phyloP scores from a whole-genome alignment of 2,113 vertebrate species.

The Cercocebus atys region DNA sequence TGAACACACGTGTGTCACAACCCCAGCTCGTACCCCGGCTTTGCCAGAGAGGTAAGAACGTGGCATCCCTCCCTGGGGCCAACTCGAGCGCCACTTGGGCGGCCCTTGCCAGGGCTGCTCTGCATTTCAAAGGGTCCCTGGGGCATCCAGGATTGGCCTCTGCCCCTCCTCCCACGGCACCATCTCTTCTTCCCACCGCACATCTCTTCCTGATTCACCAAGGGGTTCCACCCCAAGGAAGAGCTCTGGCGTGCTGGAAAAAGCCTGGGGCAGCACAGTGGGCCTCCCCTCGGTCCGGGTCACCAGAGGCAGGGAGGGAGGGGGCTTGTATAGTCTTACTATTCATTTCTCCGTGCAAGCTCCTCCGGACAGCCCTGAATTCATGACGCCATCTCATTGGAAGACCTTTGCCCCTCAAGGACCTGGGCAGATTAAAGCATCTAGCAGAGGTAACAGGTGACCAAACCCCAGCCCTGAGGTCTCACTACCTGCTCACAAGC shows the following conservation, averaged over 20 bases:
- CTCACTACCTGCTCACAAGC: not conserved
- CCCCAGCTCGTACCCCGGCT: not conserved
- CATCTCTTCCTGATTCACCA: not conserved
- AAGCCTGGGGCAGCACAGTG: not conserved
- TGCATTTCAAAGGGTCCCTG: not conserved
- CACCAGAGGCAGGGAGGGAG: not conserved
- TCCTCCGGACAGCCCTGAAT: not conserved
- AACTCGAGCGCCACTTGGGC: not conserved
- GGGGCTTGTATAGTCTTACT: not conserved
- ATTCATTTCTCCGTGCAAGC: not conserved
- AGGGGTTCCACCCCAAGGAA: not conserved
- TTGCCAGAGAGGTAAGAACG: not conserved
- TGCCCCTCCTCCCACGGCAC: not conserved
- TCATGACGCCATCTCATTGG: not conserved
- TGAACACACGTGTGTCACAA: not conserved
- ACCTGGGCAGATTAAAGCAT: not conserved
- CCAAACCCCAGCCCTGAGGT: not conserved
- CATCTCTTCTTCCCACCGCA: not conserved
- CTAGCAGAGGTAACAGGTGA: not conserved
- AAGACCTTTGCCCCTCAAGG: not conserved
- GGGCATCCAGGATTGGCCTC: not conserved
- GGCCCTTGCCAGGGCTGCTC: not conserved
- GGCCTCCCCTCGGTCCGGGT: not conserved
- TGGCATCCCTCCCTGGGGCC: not conserved
- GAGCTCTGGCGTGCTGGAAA: accelerated